Percentiles rank a stretch among this genome's conserved stretches.
These are phyloP conservation scores for Stenolophus ochropezus DNA, from an alignment of 2,888 invertebrate genomes.

Conservation along the genomic window DNA sequence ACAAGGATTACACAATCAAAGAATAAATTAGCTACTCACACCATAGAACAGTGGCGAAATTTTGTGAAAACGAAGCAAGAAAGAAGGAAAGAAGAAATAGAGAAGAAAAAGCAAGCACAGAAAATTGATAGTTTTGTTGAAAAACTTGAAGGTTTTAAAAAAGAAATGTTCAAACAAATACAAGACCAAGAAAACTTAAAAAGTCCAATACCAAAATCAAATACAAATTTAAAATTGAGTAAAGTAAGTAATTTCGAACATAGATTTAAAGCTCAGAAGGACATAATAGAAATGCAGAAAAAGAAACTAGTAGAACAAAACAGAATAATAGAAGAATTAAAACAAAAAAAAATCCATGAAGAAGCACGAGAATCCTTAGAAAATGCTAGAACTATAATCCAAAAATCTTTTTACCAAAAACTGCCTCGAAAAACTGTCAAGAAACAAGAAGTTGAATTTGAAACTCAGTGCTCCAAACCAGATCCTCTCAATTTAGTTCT, in stretches of 20 bases:
- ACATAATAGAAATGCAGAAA: constrained; percentile 83
- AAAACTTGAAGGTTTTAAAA: constrained; percentile 64
- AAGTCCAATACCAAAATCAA: constrained; percentile 32
- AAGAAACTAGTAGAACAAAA: constrained; percentile 83
- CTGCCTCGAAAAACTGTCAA: constrained; percentile 56
- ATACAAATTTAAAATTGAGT: constrained; percentile 17
- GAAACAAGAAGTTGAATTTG: constrained; percentile 70
- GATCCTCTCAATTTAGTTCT: constrained; percentile 69
- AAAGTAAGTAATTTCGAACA: constrained; percentile 64
- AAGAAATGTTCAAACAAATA: constrained; percentile 9
- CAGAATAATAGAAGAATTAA: constrained; percentile 83
- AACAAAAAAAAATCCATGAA: constrained; percentile 81
- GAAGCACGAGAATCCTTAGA: constrained; percentile 78
- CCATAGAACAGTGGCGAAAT: constrained; percentile 62
- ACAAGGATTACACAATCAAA: not conserved
- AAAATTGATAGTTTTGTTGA: constrained; percentile 68
- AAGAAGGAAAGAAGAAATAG: constrained; percentile 54
- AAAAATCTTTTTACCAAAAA: not conserved
- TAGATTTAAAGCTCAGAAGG: constrained; percentile 81
- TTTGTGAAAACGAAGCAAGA: not conserved
- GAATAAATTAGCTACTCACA: not conserved
- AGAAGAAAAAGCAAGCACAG: constrained; percentile 62
- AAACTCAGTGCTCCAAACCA: not conserved
- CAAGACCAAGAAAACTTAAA: constrained; percentile 21
- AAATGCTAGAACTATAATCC: constrained; percentile 74